Evolutionary conservation across 2,797 vertebrate species (phyloP).

Genomic region (Pygocentrus nattereri): DNA sequence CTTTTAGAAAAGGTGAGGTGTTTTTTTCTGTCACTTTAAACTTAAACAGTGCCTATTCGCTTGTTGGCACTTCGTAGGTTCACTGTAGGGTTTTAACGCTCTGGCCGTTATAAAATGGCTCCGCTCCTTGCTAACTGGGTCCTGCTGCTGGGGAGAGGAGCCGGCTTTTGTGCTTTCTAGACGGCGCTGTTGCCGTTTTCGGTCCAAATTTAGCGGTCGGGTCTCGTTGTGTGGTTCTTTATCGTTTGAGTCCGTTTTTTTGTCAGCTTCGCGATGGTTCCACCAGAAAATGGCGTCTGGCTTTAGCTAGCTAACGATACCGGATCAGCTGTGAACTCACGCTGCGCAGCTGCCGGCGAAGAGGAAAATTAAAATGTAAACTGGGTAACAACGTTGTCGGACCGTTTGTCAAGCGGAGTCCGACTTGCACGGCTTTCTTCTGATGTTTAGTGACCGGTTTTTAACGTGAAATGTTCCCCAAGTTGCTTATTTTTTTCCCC

Average conservation of each 20-base stretch:
- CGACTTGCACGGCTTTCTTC: too few species aligned
- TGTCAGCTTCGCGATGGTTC: constrained; percentile 17
- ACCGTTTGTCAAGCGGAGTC: not conserved
- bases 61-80: too few species aligned
- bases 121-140: constrained; percentile 22
- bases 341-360: constrained; percentile 38
- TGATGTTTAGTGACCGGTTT: not conserved
- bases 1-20: constrained; percentile 90
- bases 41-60: too few species aligned
- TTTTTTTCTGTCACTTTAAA: constrained; percentile 45
- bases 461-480: not conserved
- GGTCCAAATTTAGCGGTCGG: too few species aligned
- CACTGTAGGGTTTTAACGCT: not conserved
- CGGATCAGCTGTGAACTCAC: constrained; percentile 41
- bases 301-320: constrained; percentile 1
- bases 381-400: not conserved
- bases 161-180: too few species aligned
- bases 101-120: constrained; percentile 76
- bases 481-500: not conserved
- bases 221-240: too few species aligned
- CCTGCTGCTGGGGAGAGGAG: too few species aligned
- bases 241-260: too few species aligned
- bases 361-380: not conserved
- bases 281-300: constrained; percentile 50
- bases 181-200: too few species aligned